These are phyloP conservation scores for Philaenus spumarius DNA, from an alignment of 1,140 invertebrate species.

Conservation along the genomic window DNA sequence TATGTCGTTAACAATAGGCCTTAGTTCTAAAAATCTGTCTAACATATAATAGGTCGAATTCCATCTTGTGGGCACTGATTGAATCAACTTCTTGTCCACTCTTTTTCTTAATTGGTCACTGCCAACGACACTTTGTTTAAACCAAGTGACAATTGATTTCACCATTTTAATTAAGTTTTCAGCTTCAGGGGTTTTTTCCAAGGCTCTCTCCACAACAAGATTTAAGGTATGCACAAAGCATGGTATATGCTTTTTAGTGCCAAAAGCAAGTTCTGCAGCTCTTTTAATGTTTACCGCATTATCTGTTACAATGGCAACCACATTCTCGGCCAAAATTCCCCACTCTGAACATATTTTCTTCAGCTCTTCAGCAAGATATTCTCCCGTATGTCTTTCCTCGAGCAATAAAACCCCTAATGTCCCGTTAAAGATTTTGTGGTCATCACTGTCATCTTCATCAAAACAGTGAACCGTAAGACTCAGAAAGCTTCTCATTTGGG, in stretches of 20 bases:
- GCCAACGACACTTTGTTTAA: conserved; percentile 37
- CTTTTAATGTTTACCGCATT: conserved; percentile 40
- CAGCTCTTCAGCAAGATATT: conserved; percentile 25
- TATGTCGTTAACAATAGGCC: conserved; percentile 5
- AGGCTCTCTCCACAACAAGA: conserved; percentile 32
- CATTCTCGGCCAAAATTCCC: conserved; percentile 35
- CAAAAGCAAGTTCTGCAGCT: conserved; percentile 34
- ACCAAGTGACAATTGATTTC: conserved; percentile 36
- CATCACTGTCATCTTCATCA: conserved; percentile 21
- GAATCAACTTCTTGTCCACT: conserved; percentile 24
- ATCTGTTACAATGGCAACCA: conserved; percentile 38
- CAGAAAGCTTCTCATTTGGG: conserved; percentile 29
- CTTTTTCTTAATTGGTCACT: conserved; percentile 34
- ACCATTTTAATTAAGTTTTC: conserved; percentile 27
- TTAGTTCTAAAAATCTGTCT: conserved; percentile 21
- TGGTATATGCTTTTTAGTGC: conserved; percentile 34
- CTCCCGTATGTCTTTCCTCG: conserved; percentile 28
- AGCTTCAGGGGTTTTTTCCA: conserved; percentile 10
- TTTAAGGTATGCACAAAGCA: conserved; percentile 42
- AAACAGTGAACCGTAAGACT: conserved; percentile 29
- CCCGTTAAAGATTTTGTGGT: conserved; percentile 20
- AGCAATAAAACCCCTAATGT: conserved; percentile 26
- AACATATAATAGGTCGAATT: conserved; percentile 28
- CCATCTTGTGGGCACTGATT: conserved; percentile 30
- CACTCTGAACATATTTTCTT: conserved; percentile 34